These are phyloP conservation scores for Setophaga kirtlandii DNA, from an alignment of 2,113 vertebrate genomes.

Conservation along the genomic window DNA sequence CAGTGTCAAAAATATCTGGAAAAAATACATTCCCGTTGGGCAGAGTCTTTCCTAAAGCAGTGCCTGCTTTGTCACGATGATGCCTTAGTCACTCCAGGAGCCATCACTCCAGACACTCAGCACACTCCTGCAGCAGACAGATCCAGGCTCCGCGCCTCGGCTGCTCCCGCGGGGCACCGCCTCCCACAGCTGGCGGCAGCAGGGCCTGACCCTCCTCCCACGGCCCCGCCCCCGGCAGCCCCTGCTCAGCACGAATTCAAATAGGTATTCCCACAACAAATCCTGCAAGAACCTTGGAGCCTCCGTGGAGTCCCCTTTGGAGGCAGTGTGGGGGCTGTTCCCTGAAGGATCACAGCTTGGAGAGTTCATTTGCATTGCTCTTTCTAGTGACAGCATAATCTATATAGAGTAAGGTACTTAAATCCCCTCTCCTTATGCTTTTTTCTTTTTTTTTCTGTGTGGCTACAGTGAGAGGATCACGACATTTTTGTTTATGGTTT, in stretches of 20 bases:
- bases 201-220: background rate
- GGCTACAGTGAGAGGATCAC: background rate
- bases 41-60: constrained; percentile 69
- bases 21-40: constrained; percentile 65
- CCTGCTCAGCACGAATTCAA: background rate
- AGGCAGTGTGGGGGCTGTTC: background rate
- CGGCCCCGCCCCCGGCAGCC: background rate
- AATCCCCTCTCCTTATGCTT: background rate
- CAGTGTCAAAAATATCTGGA: constrained; percentile 84
- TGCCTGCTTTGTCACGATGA: constrained; percentile 55
- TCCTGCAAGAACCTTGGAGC: background rate
- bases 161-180: background rate
- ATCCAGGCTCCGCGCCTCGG: background rate
- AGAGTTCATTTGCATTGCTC: background rate
- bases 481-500: background rate
- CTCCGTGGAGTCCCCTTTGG: background rate
- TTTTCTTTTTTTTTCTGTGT: background rate
- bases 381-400: background rate
- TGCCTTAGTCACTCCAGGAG: constrained; percentile 74
- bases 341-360: background rate
- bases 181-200: background rate
- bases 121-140: constrained; percentile 69
- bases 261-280: background rate
- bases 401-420: background rate
- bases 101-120: background rate